Conservation (phyloP, 2,888 invertebrate genomes). For the Troides aeacus region DNA sequence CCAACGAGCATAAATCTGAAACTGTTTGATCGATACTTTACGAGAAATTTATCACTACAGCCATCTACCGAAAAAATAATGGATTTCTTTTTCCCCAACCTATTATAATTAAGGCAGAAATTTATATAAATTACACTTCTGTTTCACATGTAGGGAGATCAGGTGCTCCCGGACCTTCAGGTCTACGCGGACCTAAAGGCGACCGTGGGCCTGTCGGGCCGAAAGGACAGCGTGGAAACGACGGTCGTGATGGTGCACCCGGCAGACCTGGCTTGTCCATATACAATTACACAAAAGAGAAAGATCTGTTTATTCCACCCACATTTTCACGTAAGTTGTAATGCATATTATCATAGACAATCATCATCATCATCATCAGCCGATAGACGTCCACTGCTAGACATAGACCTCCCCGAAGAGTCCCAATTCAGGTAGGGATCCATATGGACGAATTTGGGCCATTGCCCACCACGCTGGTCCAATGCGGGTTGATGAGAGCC, state of each 20-base stretch:
- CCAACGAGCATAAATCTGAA: too few species aligned
- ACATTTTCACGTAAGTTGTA: conserved; percentile 82
- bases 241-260: conserved; percentile 86
- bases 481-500: too few species aligned
- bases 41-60: too few species aligned
- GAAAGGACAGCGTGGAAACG: conserved; percentile 86
- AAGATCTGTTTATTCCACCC: conserved; percentile 90
- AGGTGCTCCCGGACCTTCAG: conserved; percentile 83
- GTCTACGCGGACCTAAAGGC: conserved; percentile 87
- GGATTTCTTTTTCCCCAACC: too few species aligned
- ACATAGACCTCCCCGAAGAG: too few species aligned
- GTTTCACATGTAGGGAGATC: conserved; percentile 76
- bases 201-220: conserved; percentile 83
- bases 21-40: too few species aligned
- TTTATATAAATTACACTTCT: background rate
- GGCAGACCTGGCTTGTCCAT: conserved; percentile 91
- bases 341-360: background rate
- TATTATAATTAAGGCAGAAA: too few species aligned
- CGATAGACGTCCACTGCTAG: too few species aligned
- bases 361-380: background rate
- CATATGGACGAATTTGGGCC: too few species aligned
- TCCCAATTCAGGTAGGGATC: too few species aligned
- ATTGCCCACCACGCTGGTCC: too few species aligned
- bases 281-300: conserved; percentile 85
- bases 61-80: too few species aligned